These are phyloP conservation scores for Caenorhabditis tropicalis DNA, from an alignment of 1,140 invertebrate genomes.

Conservation along the genomic window DNA sequence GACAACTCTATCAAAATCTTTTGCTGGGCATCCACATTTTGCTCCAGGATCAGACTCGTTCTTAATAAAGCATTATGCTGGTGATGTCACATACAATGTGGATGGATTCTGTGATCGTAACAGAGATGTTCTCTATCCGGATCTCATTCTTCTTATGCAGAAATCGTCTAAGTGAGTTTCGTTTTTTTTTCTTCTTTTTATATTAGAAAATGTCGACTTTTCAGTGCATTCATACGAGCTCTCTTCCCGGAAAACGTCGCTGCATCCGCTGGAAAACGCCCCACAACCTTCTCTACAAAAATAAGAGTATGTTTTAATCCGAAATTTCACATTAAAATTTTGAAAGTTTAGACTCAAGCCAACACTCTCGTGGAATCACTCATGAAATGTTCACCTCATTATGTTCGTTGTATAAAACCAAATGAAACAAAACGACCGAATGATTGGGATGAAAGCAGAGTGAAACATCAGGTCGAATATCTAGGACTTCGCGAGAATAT, in stretches of 20 bases:
- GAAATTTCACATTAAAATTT: not conserved
- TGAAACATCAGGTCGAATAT: conserved; percentile 79
- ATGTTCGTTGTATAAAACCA: conserved; percentile 82
- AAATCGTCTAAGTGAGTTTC: conserved; percentile 78
- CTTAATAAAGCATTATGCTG: conserved; percentile 80
- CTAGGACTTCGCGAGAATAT: conserved; percentile 79
- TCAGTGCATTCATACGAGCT: conserved; percentile 77
- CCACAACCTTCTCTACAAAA: conserved; percentile 80
- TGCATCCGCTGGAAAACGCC: conserved; percentile 76
- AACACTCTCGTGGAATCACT: conserved; percentile 80
- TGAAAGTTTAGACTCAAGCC: conserved; percentile 76
- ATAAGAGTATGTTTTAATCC: conserved; percentile 75
- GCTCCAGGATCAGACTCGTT: conserved; percentile 77
- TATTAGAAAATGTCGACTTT: conserved; percentile 59
- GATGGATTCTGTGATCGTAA: conserved; percentile 83
- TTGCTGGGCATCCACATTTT: conserved; percentile 77
- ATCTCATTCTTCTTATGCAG: conserved; percentile 81
- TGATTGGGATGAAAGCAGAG: conserved; percentile 79
- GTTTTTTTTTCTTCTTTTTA: not conserved
- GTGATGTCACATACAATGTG: conserved; percentile 77
- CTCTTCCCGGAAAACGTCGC: conserved; percentile 78
- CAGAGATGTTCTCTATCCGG: conserved; percentile 80
- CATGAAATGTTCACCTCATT: conserved; percentile 81
- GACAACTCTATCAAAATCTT: conserved; percentile 76
- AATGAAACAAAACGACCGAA: conserved; percentile 81